These are phyloP conservation scores for Coryphaenoides rupestris DNA, from an alignment of 2,113 vertebrate genomes.

Conservation along the genomic window DNA sequence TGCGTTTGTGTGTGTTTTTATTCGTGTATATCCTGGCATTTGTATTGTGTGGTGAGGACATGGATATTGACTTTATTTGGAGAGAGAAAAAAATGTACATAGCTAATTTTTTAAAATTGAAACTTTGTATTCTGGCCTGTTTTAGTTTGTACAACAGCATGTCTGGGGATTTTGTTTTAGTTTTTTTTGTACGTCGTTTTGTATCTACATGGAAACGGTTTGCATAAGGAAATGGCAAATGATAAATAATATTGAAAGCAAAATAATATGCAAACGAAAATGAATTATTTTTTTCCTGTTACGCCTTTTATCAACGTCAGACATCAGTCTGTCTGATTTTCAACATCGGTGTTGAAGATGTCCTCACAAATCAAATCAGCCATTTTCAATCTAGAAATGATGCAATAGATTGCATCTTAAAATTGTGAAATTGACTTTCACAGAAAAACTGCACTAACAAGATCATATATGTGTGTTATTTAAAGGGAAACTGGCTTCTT, in stretches of 20 bases:
- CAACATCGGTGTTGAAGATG: conserved; percentile 1
- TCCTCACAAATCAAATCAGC: too few relatives aligned
- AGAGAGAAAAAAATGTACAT: conserved; percentile 70
- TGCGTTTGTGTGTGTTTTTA: conserved; percentile 5
- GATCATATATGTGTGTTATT: too few relatives aligned
- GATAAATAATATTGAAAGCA: conserved; percentile 67
- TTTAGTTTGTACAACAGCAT: conserved; percentile 69
- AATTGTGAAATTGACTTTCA: too few relatives aligned
- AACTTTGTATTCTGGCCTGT: conserved; percentile 61
- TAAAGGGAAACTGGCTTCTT: too few relatives aligned
- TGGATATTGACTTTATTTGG: conserved; percentile 25
- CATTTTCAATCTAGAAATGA: too few relatives aligned
- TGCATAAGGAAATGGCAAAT: conserved; percentile 49
- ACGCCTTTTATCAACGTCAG: too few relatives aligned
- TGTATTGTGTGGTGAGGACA: conserved; percentile 44
- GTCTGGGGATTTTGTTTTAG: conserved; percentile 41
- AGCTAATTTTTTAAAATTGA: conserved; percentile 48
- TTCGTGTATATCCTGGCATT: conserved; percentile 35
- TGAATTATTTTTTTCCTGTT: too few relatives aligned
- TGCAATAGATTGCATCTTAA: too few relatives aligned
- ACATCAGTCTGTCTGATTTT: too few relatives aligned
- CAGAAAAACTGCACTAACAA: too few relatives aligned
- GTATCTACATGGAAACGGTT: conserved; percentile 61
- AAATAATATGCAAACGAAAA: conserved; percentile 13
- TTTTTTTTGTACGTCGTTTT: conserved; percentile 39